phyloP scores from a whole-genome alignment of 2,888 invertebrate species.

The Tetheella fluctuosa region DNA sequence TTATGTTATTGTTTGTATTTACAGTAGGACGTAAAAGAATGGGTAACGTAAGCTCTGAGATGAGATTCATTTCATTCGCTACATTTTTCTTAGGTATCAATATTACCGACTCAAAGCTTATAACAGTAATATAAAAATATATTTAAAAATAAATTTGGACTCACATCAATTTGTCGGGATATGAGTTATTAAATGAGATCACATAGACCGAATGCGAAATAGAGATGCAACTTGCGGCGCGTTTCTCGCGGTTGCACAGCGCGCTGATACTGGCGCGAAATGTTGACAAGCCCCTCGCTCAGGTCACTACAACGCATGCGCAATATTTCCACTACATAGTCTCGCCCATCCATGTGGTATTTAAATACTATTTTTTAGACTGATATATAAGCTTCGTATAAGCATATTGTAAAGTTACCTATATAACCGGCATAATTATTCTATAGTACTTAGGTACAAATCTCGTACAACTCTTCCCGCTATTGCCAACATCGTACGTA shows the following conservation, averaged over 20 bases:
- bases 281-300: conserved; percentile 14
- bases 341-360: neutral
- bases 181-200: conserved; percentile 61
- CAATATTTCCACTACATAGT: neutral
- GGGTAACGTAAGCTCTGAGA: neutral
- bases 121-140: conserved; percentile 15
- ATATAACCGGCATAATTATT: too few species aligned
- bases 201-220: conserved; percentile 47
- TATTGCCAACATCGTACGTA: neutral
- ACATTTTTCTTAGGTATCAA: neutral
- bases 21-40: too few species aligned
- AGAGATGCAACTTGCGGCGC: conserved; percentile 45
- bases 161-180: conserved; percentile 55
- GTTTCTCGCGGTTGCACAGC: conserved; percentile 58
- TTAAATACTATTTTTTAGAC: neutral
- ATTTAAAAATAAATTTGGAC: conserved; percentile 42
- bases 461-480: too few species aligned
- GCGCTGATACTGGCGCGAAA: conserved; percentile 65
- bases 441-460: too few species aligned
- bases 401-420: too few species aligned
- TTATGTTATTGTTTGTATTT: neutral
- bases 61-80: neutral
- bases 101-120: neutral
- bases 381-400: neutral
- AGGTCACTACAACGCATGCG: conserved; percentile 8